Base-by-base conservation (phyloP, 2,113 vertebrate species). In the Archilochus colubris region DNA sequence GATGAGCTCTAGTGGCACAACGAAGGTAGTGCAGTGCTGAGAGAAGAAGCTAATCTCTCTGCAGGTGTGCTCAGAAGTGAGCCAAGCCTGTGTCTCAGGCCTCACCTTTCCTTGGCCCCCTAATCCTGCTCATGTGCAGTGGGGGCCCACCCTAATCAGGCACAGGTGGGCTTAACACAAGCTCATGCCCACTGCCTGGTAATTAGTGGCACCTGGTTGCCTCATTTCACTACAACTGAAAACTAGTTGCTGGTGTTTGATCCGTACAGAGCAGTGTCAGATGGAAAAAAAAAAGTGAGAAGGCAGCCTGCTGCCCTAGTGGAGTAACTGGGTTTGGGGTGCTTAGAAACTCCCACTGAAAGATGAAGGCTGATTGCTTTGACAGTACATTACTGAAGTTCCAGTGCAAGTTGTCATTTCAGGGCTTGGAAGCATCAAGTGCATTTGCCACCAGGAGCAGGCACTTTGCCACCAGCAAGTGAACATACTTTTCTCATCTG, bases 391-490 rank as follows among this genome's bases (percentile, higher is more conserved):
- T 77, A 40, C 53, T 5, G 9, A 8, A 72, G 54, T 81, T 62
- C 18, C 57, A 64, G 38, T 13, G 36, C 22, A 51, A 38, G n/a
- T 30, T 91, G 14, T 46, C 27, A 82, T 75, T 70, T 25, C 40
- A 27, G 22, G 43, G 73, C 33, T 21, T 28, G 36, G 7, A 78
- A 55, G 30, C 27, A 68, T 25, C 9, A 3, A 61, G 44, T 12
- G 1, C 31, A 53, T 55, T 61, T 93, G 36, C 38, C 7, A 2
- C 40, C 28, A 83, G 50, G 28, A 73, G 40, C 0, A 0, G n/a
- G 24, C 27, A 6, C 59, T 83, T 86, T 77, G 44, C 31, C 19
- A 30, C n/a, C 28, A 75, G 55, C 63, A 72, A 40, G 36, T 10
- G 36, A 75, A 79, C 27, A 20, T 30, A 50, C 27, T 40, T 19